Evolutionary conservation across 2,888 invertebrate genomes (phyloP), one percentile per base, ranked within the genome.

Genomic region (Stenodera caucasica): DNA sequence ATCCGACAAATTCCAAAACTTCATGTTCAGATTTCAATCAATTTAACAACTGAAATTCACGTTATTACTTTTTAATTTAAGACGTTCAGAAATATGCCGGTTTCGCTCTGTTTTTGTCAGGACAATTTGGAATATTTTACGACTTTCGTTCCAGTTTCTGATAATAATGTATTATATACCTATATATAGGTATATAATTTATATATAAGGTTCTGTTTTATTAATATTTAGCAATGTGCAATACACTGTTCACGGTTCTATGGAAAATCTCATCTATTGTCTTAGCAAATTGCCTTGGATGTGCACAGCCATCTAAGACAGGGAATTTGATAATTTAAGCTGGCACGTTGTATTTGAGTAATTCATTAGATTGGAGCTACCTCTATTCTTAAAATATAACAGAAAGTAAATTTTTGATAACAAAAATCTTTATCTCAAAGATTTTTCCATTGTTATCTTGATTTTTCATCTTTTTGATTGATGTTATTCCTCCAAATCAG

Each of bases 311-410:
- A 23, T 15, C 18, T 40, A 11, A 11, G 18, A 7, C 15, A 11
- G 18, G 23, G 45, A 45, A 45, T 45, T 21, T 45, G 45, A 45
- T 45, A 23, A 45, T 45, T 45, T 45, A 23, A 45, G n/a, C 23
- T 23, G 21, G 45, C 12, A 45, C 21, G 21, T 45, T 21, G 45
- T 45, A 21, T 45, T 45, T 45, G 45, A 45, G 21, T 45, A 45
- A 45, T 45, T 45, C 23, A 45, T 45, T 45, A 45, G n/a, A 18
- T 12, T 11, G 40, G 15, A 37, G 18, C 26, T 4, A 26, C 9
- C 18, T 7, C 11, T 9, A 18, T 3, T 11, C 18, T 18, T 18
- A 35, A 15, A 15, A 15, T 11, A 18, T 45, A 45, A n/a, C 11
- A 45, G 45, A 11, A 11, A 23, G 21, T 21, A 11, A 40, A 40